Base-by-base conservation (phyloP, 2,888 invertebrate genomes). In the Acanthosoma haemorrhoidale region DNA sequence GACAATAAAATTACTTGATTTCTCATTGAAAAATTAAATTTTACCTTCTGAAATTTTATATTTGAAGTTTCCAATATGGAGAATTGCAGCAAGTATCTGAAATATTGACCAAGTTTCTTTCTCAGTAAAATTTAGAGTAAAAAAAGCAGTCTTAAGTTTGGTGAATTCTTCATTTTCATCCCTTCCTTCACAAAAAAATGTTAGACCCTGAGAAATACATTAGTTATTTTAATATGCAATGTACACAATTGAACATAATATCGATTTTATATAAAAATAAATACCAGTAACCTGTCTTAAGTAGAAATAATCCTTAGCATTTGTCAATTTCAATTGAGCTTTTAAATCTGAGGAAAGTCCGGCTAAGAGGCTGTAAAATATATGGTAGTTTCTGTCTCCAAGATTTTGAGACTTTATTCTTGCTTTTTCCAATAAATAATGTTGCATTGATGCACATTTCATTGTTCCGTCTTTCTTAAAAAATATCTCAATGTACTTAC, bases 301-400 rank as follows among this genome's bases (percentile, higher is more conserved):
- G 79, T 96, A 96, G 76, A 84, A 84, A 79, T 93, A 96, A 75
- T 90, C 86, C 9, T 84, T 84, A 0, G 91, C 86, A 36, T 87
- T 86, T 8, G 84, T 84, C 34, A 97, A 81, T 69, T 93, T 90
- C 31, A 96, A 81, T 74, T 86, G 87, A 72, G 85, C 86, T 77
- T 89, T 91, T 78, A 96, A 95, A 1, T 93, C 89, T 15, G 84
- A 83, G 1, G 85, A 85, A 71, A 97, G 80, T 0, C 96, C 97
- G 9, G 89, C 88, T 71, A 97, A 82, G 80, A 97, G 85, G 75
- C 94, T 88, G 80, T 96, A 96, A 82, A 97, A 97, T 73, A 96
- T 91, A 79, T 96, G 96, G 80, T 96, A 97, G 80, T 97, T 98
- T 75, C 96, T 85, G 80, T 96, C 96, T 64, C 92, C 94, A 68